Evolutionary conservation across 2,113 vertebrate species (phyloP), one percentile per base, ranked within the genome.

Genomic region (Lepus americanus): DNA sequence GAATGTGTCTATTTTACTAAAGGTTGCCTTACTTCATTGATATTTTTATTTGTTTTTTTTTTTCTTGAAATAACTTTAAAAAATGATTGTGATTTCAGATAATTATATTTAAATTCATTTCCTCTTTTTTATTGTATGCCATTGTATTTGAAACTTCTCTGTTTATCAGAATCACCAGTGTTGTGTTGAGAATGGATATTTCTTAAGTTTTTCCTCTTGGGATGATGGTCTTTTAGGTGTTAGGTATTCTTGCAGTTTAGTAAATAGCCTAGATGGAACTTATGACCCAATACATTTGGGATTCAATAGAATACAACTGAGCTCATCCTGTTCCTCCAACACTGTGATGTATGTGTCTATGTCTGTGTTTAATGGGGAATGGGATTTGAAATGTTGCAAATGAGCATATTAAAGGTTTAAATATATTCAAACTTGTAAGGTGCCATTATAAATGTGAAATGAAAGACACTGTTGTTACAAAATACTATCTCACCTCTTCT

Each of bases 331-430:
- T 1, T 2, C 33, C 25, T 9, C 22, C 86, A 53, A 59, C 10
- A 25, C 25, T 87, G 17, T n/a, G 17, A 89, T 79, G 9, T 70
- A 8, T 74, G 44, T 78, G 7, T 87, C 80, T 96, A 33, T 59
- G 16, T 84, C 3, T 29, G 1, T 17, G 23, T 59, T 14, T 59
- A 59, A 20, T 7, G n/a, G 79, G 10, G 10, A 49, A 8, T 53
- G 23, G 23, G 12, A 16, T 84, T 59, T 80, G 84, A 96, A 95
- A 95, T 53, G 7, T 7, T 82, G 3, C 36, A 89, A 95, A 89
- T 89, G 51, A 36, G 61, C 31, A 22, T 64, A 9, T 87, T 77
- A 82, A 70, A 67, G 44, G 25, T 25, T 29, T 20, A 44, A 13
- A 29, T 63, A 3, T 64, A 55, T 90, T 73, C 9, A 55, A 73